phyloP scores from a whole-genome alignment of 2,797 vertebrate genomes.

The Muscicapa comitata region DNA sequence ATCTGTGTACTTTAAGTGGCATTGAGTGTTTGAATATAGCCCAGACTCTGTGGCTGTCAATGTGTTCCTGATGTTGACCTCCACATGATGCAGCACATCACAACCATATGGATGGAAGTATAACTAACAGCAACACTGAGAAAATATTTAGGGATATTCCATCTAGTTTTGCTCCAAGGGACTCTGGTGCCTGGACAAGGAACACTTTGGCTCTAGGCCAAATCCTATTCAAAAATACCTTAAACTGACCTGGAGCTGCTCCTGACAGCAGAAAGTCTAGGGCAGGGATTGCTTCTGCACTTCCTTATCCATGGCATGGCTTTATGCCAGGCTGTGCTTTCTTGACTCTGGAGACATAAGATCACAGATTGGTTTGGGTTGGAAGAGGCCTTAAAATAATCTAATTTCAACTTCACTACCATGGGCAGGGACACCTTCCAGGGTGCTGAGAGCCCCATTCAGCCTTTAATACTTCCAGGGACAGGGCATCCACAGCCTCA shows the following conservation, averaged over 20 bases:
- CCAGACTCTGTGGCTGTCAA: background rate
- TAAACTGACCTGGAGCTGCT: background rate
- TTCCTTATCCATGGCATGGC: fast-evolving
- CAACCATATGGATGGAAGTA: background rate
- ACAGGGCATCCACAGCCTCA: background rate
- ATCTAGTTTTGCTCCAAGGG: background rate
- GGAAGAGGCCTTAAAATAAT: background rate
- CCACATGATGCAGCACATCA: background rate
- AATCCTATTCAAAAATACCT: background rate
- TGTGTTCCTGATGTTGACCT: background rate
- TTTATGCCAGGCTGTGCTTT: background rate
- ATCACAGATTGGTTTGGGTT: background rate
- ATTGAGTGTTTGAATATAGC: background rate
- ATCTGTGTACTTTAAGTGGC: background rate
- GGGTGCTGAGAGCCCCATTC: background rate
- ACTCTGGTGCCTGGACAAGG: background rate
- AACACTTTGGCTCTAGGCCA: background rate
- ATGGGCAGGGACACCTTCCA: background rate
- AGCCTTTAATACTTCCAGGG: background rate
- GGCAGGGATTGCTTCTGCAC: background rate
- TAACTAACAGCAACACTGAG: background rate
- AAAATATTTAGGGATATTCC: background rate
- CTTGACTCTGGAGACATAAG: background rate
- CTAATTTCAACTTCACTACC: background rate
- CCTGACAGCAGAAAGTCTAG: background rate